Conservation (phyloP, 2,113 vertebrate genomes). For the Herpetotheres cachinnans region DNA sequence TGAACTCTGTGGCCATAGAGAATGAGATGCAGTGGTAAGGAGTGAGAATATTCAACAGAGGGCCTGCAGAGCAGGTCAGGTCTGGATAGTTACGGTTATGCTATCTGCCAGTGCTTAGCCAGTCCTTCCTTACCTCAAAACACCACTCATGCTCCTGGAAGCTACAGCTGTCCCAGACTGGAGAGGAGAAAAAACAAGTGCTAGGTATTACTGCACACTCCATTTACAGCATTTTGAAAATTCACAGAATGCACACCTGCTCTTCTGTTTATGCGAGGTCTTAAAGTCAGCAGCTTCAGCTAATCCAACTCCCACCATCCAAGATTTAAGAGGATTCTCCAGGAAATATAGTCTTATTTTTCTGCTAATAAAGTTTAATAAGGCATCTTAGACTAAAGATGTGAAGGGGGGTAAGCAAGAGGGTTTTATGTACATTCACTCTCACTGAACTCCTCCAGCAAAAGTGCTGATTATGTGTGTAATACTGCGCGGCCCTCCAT, state of each 20-base stretch:
- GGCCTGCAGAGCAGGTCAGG: neutral
- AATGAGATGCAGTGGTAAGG: neutral
- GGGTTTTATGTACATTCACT: neutral
- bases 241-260: accelerated
- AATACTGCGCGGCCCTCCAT: neutral
- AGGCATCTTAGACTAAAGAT: neutral
- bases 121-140: neutral
- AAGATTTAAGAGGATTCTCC: neutral
- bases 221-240: neutral
- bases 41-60: neutral
- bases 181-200: neutral
- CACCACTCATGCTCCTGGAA: neutral
- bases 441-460: neutral
- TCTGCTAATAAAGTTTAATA: neutral
- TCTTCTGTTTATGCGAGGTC: neutral
- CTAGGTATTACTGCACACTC: neutral
- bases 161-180: neutral
- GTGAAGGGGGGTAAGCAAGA: neutral
- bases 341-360: neutral
- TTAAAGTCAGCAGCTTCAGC: neutral
- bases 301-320: neutral
- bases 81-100: neutral
- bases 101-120: neutral
- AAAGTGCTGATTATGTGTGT: neutral
- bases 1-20: neutral